These are phyloP conservation scores for Hydra vulgaris DNA, from an alignment of 30 jellyfish, hydroid and myxozoan species.

Conservation along the genomic window DNA sequence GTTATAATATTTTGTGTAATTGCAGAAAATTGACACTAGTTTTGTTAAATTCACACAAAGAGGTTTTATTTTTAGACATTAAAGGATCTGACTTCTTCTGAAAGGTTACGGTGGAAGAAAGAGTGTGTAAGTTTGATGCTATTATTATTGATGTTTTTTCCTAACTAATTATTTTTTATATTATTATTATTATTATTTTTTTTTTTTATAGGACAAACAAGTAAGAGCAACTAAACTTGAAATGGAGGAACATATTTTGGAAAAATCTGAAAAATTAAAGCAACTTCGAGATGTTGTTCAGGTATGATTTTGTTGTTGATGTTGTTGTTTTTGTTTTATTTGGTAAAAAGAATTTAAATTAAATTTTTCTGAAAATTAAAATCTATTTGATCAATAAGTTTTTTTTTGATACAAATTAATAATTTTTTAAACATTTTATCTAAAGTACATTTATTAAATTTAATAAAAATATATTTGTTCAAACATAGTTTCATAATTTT, in stretches of 20 bases:
- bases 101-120: conserved; percentile 71
- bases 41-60: too few species aligned
- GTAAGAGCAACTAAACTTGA: conserved; percentile 65
- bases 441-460: too few species aligned
- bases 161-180: not conserved
- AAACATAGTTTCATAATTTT: too few species aligned
- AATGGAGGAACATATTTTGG: conserved; percentile 58
- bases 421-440: too few species aligned
- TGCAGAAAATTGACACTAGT: too few species aligned
- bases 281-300: conserved; percentile 69
- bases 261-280: conserved; percentile 54
- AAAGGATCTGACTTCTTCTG: conserved; percentile 56
- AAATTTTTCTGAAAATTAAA: too few species aligned
- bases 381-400: too few species aligned
- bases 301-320: conserved; percentile 40
- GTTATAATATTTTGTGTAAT: too few species aligned
- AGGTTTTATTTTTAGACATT: conserved; percentile 30
- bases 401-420: too few species aligned
- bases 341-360: too few species aligned
- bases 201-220: conserved; percentile 46
- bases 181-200: not conserved
- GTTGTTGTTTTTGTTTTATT: not conserved
- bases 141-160: not conserved
- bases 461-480: too few species aligned
- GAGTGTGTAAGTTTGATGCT: conserved; percentile 62